Percentiles rank a stretch among this genome's conserved stretches.
These are phyloP conservation scores for Riparia riparia DNA, from an alignment of 2,113 vertebrate species.

Conservation along the genomic window DNA sequence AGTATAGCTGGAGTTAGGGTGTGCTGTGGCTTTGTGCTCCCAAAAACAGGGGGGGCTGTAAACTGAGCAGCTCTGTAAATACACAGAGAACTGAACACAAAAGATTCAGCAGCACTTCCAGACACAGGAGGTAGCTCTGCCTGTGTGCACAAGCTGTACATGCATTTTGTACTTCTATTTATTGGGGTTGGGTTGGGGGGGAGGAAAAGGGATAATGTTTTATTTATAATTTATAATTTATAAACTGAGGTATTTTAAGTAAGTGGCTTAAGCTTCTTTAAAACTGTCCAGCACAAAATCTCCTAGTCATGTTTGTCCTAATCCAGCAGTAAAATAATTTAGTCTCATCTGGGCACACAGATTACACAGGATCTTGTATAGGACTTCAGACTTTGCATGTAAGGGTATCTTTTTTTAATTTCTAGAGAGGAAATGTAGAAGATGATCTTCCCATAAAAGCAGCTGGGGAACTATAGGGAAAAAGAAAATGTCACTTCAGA, in stretches of 20 bases:
- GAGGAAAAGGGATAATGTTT: neutral
- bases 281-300: neutral
- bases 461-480: conserved; percentile 53
- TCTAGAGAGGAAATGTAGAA: conserved; percentile 55
- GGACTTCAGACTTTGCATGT: conserved; percentile 29
- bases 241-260: conserved; percentile 19
- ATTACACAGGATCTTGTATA: conserved; percentile 2
- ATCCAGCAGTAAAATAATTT: neutral
- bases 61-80: neutral
- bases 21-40: neutral
- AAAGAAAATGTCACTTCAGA: conserved; percentile 54
- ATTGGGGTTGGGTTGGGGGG: neutral
- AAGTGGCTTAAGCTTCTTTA: neutral
- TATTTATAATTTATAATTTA: conserved; percentile 23
- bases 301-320: neutral
- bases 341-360: neutral
- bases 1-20: neutral
- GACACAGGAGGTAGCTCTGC: neutral
- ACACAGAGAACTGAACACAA: neutral
- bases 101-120: neutral
- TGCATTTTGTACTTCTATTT: neutral
- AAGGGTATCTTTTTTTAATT: conserved; percentile 48
- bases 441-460: conserved; percentile 54
- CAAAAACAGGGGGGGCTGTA: neutral
- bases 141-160: neutral